Conservation (phyloP, 2,888 invertebrate species). For the Tenodera sinensis region DNA sequence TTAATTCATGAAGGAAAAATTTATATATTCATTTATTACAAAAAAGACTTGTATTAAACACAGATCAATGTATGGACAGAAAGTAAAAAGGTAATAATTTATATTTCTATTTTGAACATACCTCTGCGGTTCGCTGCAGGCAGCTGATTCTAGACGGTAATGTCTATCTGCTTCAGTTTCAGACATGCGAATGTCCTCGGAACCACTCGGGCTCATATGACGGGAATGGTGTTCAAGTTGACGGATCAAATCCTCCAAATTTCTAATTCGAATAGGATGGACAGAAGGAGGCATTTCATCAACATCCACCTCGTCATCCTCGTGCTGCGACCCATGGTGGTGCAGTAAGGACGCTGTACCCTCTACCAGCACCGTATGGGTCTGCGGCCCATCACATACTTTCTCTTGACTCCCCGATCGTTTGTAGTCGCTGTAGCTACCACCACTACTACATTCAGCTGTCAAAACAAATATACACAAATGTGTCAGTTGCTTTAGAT, state of each 20-base stretch:
- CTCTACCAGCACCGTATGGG: conserved; percentile 53
- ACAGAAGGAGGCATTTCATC: conserved; percentile 74
- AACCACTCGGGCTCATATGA: conserved; percentile 87
- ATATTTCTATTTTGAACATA: conserved; percentile 43
- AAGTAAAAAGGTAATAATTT: no score
- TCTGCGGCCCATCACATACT: conserved; percentile 62
- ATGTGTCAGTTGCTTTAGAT: no score
- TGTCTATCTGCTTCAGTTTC: conserved; percentile 87
- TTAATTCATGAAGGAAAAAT: no score
- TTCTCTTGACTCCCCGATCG: conserved; percentile 63
- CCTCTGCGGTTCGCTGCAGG: conserved; percentile 71
- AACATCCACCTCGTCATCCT: conserved; percentile 59
- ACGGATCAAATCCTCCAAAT: conserved; percentile 84
- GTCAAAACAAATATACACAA: neutral
- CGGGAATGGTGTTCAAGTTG: conserved; percentile 84
- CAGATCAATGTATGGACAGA: no score
- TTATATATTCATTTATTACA: no score
- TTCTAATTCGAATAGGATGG: conserved; percentile 79
- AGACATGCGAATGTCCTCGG: conserved; percentile 84
- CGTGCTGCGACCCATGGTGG: conserved; percentile 43
- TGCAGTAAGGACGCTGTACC: conserved; percentile 42
- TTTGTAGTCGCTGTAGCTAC: conserved; percentile 54
- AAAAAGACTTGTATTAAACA: no score
- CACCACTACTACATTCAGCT: conserved; percentile 26
- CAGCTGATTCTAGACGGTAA: conserved; percentile 68